Evolutionary conservation across 2,113 vertebrate species (phyloP).

Genomic region (Nestor notabilis): DNA sequence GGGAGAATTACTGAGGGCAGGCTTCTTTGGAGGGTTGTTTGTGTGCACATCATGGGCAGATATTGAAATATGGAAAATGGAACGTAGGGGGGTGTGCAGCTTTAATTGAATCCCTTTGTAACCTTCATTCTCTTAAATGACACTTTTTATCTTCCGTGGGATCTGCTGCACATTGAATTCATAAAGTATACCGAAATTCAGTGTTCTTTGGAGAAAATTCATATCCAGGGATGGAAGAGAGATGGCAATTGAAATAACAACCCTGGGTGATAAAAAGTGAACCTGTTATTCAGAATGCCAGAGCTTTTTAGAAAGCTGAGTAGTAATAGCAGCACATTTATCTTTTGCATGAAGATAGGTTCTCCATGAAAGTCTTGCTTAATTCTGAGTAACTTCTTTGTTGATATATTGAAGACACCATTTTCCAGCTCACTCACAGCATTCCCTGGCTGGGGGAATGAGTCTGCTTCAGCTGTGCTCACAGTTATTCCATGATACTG

Average conservation of each 20-base stretch:
- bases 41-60: background rate
- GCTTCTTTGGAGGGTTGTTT: background rate
- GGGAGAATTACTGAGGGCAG: constrained; percentile 3
- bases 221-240: background rate
- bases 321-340: background rate
- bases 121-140: constrained; percentile 21
- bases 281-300: background rate
- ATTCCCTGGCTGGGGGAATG: accelerated
- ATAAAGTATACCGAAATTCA: constrained; percentile 4
- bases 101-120: constrained; percentile 53
- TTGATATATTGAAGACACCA: background rate
- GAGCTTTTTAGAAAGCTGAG: background rate
- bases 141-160: background rate
- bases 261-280: background rate
- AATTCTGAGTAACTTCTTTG: background rate
- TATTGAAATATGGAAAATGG: background rate
- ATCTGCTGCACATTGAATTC: background rate
- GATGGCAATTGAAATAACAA: background rate
- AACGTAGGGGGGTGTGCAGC: background rate
- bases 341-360: background rate
- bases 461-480: background rate
- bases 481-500: background rate
- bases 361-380: background rate
- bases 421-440: accelerated
- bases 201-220: background rate